Conservation (phyloP, 1,140 invertebrate species). For the Hesperophylax magnus region DNA sequence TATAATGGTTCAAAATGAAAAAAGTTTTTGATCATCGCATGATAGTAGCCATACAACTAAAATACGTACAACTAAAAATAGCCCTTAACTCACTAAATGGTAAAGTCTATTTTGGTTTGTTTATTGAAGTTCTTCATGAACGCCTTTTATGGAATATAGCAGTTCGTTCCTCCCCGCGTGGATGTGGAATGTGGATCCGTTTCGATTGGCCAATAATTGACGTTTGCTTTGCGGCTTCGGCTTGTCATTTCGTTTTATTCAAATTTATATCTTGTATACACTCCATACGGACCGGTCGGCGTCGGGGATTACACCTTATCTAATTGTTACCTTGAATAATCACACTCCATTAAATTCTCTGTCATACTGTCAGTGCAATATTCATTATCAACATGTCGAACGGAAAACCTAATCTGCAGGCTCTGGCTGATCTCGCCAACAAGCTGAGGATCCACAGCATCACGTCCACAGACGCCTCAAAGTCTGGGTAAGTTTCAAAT, state of each 20-base stretch:
- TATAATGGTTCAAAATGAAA: too few relatives aligned
- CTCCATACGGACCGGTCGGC: neutral
- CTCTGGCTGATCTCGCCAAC: conserved; percentile 92
- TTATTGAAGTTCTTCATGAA: too few relatives aligned
- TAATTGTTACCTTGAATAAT: neutral
- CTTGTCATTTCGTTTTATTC: neutral
- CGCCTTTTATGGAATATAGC: too few relatives aligned
- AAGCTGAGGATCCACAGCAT: conserved; percentile 94
- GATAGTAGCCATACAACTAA: too few relatives aligned
- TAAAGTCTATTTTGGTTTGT: too few relatives aligned
- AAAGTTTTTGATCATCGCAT: too few relatives aligned
- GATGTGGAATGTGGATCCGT: too few relatives aligned
- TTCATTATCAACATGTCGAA: conserved; percentile 19
- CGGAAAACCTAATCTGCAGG: conserved; percentile 74
- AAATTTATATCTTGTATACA: neutral
- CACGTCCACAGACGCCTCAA: conserved; percentile 90
- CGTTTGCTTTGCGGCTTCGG: too few relatives aligned
- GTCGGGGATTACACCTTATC: neutral
- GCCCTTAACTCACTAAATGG: too few relatives aligned
- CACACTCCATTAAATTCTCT: neutral
- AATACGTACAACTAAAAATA: too few relatives aligned
- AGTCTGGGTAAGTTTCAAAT: conserved; percentile 86
- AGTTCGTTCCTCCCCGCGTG: too few relatives aligned
- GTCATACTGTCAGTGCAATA: neutral
- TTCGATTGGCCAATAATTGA: too few relatives aligned